Base-by-base conservation (phyloP, 2,888 invertebrate genomes). In the Drosophila mimetica region DNA sequence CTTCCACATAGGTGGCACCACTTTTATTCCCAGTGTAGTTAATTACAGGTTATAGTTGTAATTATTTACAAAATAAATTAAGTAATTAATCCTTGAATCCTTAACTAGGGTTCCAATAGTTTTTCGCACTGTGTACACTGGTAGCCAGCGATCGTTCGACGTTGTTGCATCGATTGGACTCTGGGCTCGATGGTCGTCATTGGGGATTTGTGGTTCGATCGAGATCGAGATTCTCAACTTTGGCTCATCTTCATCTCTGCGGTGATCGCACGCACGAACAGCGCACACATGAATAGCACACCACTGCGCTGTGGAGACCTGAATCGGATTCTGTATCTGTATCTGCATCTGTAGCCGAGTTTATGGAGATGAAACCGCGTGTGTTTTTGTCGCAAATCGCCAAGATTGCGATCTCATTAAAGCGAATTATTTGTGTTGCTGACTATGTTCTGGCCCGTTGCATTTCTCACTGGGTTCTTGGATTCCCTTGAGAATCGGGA, bases 391-490 rank as follows among this genome's bases (percentile, higher is more conserved):
- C 82, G 86, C 86, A 86, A 84, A 82, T 86, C 79, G 77, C 74
- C 65, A 52, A 78, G 90, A 89, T 89, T 88, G 89, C 81, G 89
- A 89, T 90, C 89, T 89, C 89, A 89, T 89, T 89, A 89, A 89
- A 89, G 83, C 88, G 89, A 88, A 89, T 89, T 90, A 90, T 89
- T 89, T 89, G 89, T 89, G 89, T 89, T 79, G 89, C 89, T 89
- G 89, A 81, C 82, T 88, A 88, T 89, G 88, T 89, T 84, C 71
- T 52, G 55, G 77, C 76, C 82, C 78, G 84, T 76, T 79, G 83
- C 78, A 76, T 74, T 75, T 80, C 78, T 78, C 79, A 74, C 74
- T 88, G 51, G 72, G 61, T 63, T 60, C 66, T 42, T 25, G 25
- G 18, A 50, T 50, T 16, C 70, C 42, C 16, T 42, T 51, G 41